Conservation (phyloP, 35 echinoderm and acorn worm species). For the Ophiothrix spiculata region DNA sequence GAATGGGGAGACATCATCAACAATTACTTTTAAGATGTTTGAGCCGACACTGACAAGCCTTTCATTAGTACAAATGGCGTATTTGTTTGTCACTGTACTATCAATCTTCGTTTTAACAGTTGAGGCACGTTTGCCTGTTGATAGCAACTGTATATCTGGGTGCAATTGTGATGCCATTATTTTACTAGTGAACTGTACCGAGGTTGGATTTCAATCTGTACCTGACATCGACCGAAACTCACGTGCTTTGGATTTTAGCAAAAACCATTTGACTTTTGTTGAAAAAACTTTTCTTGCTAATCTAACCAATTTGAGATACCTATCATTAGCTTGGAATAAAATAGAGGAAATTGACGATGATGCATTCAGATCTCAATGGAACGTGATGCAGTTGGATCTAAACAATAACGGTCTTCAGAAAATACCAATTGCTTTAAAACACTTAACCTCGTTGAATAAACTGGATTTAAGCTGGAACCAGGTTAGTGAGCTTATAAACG, state of each 20-base stretch:
- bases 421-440: neutral
- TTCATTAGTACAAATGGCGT: too few relatives aligned
- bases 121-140: neutral
- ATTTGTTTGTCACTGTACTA: too few relatives aligned
- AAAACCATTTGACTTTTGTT: neutral
- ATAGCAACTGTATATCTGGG: neutral
- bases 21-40: too few relatives aligned
- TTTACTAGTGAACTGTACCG: neutral
- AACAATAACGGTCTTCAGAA: neutral
- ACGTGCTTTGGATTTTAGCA: neutral
- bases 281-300: neutral
- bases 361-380: neutral
- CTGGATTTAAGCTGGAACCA: neutral
- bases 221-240: neutral
- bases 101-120: neutral
- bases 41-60: too few relatives aligned
- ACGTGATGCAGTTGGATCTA: neutral
- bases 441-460: neutral
- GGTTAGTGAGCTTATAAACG: neutral
- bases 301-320: neutral
- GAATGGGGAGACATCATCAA: too few relatives aligned
- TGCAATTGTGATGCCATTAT: neutral
- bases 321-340: neutral
- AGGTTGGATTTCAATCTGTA: neutral
- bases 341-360: neutral